Conservation (phyloP, 2,113 vertebrate species). For the Anoura caudifer region DNA sequence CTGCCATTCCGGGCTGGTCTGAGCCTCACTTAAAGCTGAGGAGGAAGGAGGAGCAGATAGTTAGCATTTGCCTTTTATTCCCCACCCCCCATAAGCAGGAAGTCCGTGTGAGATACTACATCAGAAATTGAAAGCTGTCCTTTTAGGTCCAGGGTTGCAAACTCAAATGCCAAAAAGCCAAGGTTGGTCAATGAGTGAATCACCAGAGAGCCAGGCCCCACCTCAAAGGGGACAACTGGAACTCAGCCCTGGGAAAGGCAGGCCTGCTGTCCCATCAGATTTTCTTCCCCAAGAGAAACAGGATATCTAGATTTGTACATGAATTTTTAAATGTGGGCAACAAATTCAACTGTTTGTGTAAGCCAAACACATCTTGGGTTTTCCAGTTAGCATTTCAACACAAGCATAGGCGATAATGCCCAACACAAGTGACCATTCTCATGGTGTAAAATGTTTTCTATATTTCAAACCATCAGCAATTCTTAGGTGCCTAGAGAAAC, state of each 20-base stretch:
- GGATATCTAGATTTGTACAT: neutral
- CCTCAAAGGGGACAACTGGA: neutral
- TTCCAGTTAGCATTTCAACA: neutral
- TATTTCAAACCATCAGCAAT: neutral
- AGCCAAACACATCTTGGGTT: neutral
- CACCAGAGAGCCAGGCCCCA: neutral
- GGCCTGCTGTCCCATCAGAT: neutral
- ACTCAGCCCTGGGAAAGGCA: neutral
- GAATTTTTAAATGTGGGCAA: neutral
- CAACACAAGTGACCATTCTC: neutral
- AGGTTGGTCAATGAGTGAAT: neutral
- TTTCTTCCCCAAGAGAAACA: constrained; percentile 20
- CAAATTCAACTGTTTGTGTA: neutral
- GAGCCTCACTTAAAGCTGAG: constrained; percentile 73
- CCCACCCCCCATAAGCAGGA: neutral
- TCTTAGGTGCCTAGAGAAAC: neutral
- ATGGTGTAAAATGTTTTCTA: neutral
- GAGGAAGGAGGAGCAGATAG: neutral
- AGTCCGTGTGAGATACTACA: neutral
- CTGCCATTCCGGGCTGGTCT: constrained; percentile 74
- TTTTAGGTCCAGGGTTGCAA: neutral
- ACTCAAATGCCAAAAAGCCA: neutral
- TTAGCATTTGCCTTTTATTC: constrained; percentile 16
- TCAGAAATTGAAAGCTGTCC: neutral
- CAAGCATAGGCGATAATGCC: neutral